Evolutionary conservation across 2,888 invertebrate species (phyloP), one percentile per base, ranked within the genome.

Genomic region (Aricia artaxerxes): DNA sequence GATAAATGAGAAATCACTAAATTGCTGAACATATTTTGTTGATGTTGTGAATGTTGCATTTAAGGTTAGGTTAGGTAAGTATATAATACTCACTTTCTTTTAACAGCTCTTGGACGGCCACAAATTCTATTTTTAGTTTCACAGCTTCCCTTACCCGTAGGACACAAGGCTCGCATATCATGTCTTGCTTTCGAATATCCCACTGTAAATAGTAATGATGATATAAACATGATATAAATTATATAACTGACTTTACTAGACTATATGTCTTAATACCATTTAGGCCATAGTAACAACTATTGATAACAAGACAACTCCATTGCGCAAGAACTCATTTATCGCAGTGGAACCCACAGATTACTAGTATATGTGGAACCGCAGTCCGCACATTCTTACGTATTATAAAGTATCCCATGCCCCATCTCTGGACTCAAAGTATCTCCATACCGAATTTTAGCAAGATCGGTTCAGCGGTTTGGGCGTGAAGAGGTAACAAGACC

Each of bases 141-240:
- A 78, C 72, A 13, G 78, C 78, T 35, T 78, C 78, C 31, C 57
- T 35, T 49, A 73, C 24, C 38, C 73, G 72, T 24, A 38, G n/a
- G n/a, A 78, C 53, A 57, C 79, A 79, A 13, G 72, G 61, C 61
- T 79, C 61, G 13, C 79, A 79, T 38, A 79, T 79, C 60, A 79
- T 75, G 38, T 79, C 78, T 13, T 69, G 7, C 16, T 38, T 44
- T 7, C 81, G 79, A 24, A 80, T 64, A 31, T 60, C 44, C 69
- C 72, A 72, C 78, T 72, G 35, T 31, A 53, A 31, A 64, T 53
- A 31, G 11, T 24, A 7, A 40, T 44, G 24, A 24, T 24, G 24
- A 24, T 24, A 24, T 24, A 24, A 24, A 49, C 9, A 35, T 16
- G 1, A 73, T 2, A 61, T 24, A 7, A 53, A 40, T 38, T 73